These are phyloP conservation scores for Engystomops pustulosus DNA, from an alignment of 2,113 vertebrate genomes.

Conservation along the genomic window DNA sequence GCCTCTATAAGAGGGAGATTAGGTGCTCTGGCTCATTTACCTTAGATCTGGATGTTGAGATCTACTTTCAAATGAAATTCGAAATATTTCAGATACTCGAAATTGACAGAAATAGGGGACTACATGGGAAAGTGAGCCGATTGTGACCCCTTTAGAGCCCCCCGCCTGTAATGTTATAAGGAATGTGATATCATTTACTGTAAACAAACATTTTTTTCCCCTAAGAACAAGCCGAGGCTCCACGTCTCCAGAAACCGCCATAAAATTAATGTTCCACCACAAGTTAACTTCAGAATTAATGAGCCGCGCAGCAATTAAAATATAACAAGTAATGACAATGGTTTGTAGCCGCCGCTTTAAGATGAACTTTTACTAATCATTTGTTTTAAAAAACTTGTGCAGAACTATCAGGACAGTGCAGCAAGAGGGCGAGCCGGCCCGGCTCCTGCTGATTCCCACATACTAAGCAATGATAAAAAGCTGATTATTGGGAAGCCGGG, in stretches of 20 bases:
- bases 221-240: background rate
- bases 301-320: slow-evolving; percentile 9
- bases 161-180: background rate
- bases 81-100: background rate
- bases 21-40: no score
- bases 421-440: background rate
- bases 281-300: slow-evolving; percentile 35
- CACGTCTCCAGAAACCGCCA: slow-evolving; percentile 19
- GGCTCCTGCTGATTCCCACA: background rate
- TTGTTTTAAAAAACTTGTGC: background rate
- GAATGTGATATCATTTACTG: slow-evolving; percentile 8
- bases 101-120: no score
- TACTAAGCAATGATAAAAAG: background rate
- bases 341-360: background rate
- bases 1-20: no score
- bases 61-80: no score
- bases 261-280: background rate
- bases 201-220: background rate
- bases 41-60: no score
- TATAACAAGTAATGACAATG: background rate
- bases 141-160: background rate
- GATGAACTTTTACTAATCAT: background rate
- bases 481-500: background rate
- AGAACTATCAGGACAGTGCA: background rate
- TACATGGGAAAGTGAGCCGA: background rate